Base-by-base conservation (phyloP, 2,797 vertebrate species). In the Hoplostethus mediterraneus region DNA sequence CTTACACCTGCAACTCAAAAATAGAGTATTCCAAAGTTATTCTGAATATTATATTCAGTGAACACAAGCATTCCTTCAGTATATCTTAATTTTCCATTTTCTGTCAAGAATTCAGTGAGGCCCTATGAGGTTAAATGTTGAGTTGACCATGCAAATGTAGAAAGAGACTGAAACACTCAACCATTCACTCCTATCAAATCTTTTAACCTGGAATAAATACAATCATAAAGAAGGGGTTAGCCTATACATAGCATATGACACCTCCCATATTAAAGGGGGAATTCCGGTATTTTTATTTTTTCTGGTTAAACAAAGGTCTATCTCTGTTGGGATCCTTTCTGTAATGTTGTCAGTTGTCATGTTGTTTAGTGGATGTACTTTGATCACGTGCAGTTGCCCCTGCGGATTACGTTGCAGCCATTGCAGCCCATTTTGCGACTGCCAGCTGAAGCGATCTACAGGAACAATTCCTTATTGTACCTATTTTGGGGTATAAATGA, bases 81-180 rank as follows among this genome's bases (percentile, higher is more conserved):
- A 14, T 47, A 25, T 31, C 2, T 4, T 44, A 53, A 7, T 68
- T 13, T 62, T 59, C 1, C 31, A 31, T 30, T 67, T 33, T 12
- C 49, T 66, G 62, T 73, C 33, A 55, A 59, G 28, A 51, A 48
- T 55, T 54, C 28, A 62, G 56, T 44, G 60, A 69, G 3, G 63
- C 53, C 67, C 30, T 75, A 70, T 75, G 28, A 81, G 74, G 85
- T 75, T 71, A 75, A 1, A 53, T 67, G 72, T 77, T 80, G 48
- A 47, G 61, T 54, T 65, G 48, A 67, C 54, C 25, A 58, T 67
- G 44, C 31, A 67, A 59, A 52, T 17, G 52, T 17, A 57, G 42
- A 17, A 51, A 52, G 21, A 63, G n/a, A 47, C 48, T 36, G 30
- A 71, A 51, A 55, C 30, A 52, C 47, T 63, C 13, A 2, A 44